These are phyloP conservation scores for Tiphia femorata DNA, from an alignment of 2,888 invertebrate species.

Conservation along the genomic window DNA sequence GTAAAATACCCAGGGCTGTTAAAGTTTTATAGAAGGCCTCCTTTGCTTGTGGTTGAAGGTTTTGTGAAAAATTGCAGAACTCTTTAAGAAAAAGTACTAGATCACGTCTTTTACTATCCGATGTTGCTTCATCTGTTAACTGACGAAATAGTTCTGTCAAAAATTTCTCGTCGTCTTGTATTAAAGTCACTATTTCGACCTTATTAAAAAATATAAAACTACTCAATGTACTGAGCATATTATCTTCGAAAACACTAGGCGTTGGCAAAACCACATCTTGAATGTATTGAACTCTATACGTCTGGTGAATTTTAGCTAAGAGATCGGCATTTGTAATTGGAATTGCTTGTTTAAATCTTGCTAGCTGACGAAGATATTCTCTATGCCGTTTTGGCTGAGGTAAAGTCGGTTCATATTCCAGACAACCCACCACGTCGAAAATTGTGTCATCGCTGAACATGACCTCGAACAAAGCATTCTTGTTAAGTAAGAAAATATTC, in stretches of 20 bases:
- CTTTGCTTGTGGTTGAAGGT: slow-evolving; percentile 95
- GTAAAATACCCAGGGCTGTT: slow-evolving; percentile 88
- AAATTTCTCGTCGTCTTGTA: slow-evolving; percentile 98
- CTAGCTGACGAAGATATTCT: slow-evolving; percentile 93
- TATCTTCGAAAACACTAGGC: slow-evolving; percentile 99
- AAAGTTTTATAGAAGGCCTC: slow-evolving; percentile 97
- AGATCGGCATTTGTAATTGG: slow-evolving; percentile 96
- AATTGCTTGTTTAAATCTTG: slow-evolving; percentile 92
- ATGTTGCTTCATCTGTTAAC: slow-evolving; percentile 89
- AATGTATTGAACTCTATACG: slow-evolving; percentile 99
- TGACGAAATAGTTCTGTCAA: slow-evolving; percentile 94
- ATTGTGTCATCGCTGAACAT: slow-evolving; percentile 98
- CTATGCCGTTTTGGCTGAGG: slow-evolving; percentile 92
- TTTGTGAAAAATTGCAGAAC: slow-evolving; percentile 99
- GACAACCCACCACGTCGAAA: slow-evolving; percentile 97
- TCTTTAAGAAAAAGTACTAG: slow-evolving; percentile 98
- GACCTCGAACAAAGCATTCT: slow-evolving; percentile 96
- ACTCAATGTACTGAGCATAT: slow-evolving; percentile 95
- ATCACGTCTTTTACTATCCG: slow-evolving; percentile 89
- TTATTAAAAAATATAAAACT: slow-evolving; percentile 99
- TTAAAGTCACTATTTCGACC: slow-evolving; percentile 97
- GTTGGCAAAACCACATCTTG: slow-evolving; percentile 99
- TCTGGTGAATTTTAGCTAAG: slow-evolving; percentile 98
- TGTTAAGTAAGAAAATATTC: slow-evolving; percentile 98
- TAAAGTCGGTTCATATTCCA: slow-evolving; percentile 95